phyloP scores from a whole-genome alignment of 2,113 vertebrate species.

The Cyprinus carpio region DNA sequence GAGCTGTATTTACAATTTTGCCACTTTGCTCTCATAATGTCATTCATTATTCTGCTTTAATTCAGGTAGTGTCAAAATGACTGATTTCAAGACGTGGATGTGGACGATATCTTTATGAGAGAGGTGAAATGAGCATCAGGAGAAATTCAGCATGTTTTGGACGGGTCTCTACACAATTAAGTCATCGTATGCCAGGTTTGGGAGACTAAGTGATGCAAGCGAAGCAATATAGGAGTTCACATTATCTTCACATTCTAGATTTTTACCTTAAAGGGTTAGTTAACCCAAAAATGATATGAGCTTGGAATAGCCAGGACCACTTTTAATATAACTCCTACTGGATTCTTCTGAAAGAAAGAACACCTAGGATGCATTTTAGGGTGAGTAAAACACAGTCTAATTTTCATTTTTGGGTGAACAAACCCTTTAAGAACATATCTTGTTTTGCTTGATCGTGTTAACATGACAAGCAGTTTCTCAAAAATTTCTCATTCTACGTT shows the following conservation, averaged over 20 bases:
- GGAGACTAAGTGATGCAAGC: slow-evolving; percentile 16
- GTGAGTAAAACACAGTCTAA: too few relatives aligned
- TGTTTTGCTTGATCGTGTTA: neutral
- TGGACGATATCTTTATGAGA: slow-evolving; percentile 39
- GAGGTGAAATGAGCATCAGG: slow-evolving; percentile 37
- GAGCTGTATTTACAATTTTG: slow-evolving; percentile 20
- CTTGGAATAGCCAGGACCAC: too few relatives aligned
- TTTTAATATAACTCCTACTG: too few relatives aligned
- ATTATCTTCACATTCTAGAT: neutral
- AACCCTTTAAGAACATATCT: neutral
- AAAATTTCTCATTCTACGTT: slow-evolving; percentile 5
- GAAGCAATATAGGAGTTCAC: neutral
- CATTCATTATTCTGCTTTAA: slow-evolving; percentile 18
- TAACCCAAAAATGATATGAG: too few relatives aligned
- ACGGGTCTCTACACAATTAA: slow-evolving; percentile 26
- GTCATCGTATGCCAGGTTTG: slow-evolving; percentile 24
- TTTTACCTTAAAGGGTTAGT: neutral
- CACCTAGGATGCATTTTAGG: too few relatives aligned
- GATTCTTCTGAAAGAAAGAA: too few relatives aligned
- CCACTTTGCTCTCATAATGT: slow-evolving; percentile 3
- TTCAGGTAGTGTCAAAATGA: slow-evolving; percentile 24
- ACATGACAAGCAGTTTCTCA: neutral
- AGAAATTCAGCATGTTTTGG: slow-evolving; percentile 33
- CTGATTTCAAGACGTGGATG: slow-evolving; percentile 17
- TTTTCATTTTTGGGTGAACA: too few relatives aligned